These are phyloP conservation scores for Crotalus adamanteus DNA, from an alignment of 2,797 vertebrate species.

Conservation along the genomic window DNA sequence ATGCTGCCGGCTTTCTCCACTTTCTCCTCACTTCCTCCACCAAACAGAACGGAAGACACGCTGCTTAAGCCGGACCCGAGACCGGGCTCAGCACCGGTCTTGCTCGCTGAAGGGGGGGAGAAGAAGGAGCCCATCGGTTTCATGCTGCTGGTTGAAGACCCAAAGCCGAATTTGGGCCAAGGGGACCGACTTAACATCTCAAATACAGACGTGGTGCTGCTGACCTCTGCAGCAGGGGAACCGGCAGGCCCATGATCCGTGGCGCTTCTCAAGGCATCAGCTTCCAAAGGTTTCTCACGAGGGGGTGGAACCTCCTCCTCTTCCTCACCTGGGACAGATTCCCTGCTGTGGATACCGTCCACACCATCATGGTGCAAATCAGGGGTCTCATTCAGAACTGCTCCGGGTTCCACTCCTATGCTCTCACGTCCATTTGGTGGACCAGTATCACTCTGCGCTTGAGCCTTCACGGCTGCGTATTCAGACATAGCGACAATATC, in stretches of 20 bases:
- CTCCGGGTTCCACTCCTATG: slow-evolving; percentile 14
- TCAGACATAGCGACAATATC: not conserved
- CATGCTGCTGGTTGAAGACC: slow-evolving; percentile 72
- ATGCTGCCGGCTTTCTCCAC: slow-evolving; percentile 60
- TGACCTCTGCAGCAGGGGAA: slow-evolving; percentile 34
- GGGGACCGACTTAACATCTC: slow-evolving; percentile 74
- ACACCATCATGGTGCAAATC: not conserved
- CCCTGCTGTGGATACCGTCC: slow-evolving; percentile 4
- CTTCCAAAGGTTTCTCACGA: not conserved
- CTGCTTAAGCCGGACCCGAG: slow-evolving; percentile 86
- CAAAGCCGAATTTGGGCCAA: slow-evolving; percentile 78
- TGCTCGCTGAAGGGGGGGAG: slow-evolving; percentile 70
- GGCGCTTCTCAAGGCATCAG: slow-evolving; percentile 10
- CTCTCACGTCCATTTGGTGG: not conserved
- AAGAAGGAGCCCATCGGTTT: slow-evolving; percentile 85
- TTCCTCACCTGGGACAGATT: slow-evolving; percentile 8
- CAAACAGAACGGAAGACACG: slow-evolving; percentile 84
- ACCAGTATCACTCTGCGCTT: not conserved
- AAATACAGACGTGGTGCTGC: slow-evolving; percentile 64
- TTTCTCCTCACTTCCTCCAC: slow-evolving; percentile 76
- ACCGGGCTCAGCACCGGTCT: slow-evolving; percentile 58
- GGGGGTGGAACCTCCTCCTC: not conserved
- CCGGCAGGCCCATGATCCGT: slow-evolving; percentile 15
- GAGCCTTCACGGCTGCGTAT: not conserved
- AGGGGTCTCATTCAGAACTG: slow-evolving; percentile 15